Evolutionary conservation across 2,797 vertebrate species (phyloP).

Genomic region (Arnoldichthys spilopterus): DNA sequence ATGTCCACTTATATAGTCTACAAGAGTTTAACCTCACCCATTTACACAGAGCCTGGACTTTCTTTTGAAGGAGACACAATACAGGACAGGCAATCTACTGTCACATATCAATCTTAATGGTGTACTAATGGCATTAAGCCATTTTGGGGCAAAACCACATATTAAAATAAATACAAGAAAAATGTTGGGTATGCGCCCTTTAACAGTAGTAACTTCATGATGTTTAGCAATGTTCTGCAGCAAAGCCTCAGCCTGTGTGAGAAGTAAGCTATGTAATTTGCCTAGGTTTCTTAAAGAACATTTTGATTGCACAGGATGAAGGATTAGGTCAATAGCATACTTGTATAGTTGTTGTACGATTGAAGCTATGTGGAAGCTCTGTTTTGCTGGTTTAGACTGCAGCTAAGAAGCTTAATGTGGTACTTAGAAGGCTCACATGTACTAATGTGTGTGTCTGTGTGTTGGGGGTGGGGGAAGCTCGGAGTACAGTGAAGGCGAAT

Average conservation of each 20-base stretch:
- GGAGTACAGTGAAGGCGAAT: slow-evolving; percentile 83
- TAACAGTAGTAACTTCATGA: not conserved
- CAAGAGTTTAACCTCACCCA: no score
- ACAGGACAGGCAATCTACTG: no score
- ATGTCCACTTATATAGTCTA: no score
- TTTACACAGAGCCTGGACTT: not conserved
- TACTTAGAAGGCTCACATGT: slow-evolving; percentile 3
- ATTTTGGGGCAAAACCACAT: no score
- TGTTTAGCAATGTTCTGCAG: no score
- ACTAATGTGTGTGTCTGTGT: slow-evolving; percentile 4
- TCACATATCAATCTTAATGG: no score
- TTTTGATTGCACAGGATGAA: no score
- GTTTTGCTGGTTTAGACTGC: slow-evolving; percentile 30
- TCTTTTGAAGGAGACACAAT: no score
- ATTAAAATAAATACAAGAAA: no score
- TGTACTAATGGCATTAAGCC: no score
- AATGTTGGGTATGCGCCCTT: no score
- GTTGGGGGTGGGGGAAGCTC: slow-evolving; percentile 67
- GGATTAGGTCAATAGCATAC: not conserved
- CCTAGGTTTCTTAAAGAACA: not conserved
- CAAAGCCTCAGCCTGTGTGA: not conserved
- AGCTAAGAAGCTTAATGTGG: slow-evolving; percentile 48
- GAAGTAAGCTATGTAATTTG: not conserved
- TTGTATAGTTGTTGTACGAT: not conserved
- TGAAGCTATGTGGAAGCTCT: not conserved